These are phyloP conservation scores for Pipistrellus kuhlii DNA, from an alignment of 2,797 vertebrate species.

Conservation along the genomic window DNA sequence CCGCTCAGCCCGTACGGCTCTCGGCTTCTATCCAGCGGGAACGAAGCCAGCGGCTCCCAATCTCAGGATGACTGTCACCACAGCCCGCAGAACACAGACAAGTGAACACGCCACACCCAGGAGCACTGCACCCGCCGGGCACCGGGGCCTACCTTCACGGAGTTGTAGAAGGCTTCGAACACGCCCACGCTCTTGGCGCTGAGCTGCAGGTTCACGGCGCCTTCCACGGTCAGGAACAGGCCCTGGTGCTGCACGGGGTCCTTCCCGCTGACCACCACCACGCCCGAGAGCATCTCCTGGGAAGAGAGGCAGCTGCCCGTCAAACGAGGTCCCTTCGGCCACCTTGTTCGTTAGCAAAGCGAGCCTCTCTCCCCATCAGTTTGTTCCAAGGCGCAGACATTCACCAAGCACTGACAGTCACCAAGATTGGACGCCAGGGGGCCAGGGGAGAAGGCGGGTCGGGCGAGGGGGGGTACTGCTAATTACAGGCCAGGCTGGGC, in stretches of 20 bases:
- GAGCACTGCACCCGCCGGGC: neutral
- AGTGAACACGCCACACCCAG: neutral
- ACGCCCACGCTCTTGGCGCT: constrained; percentile 98
- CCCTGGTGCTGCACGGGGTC: constrained; percentile 96
- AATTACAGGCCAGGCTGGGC: neutral
- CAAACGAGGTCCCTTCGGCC: fast-evolving
- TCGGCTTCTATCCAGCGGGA: neutral
- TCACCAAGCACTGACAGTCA: too few species aligned
- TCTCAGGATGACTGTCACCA: neutral
- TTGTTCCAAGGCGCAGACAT: neutral
- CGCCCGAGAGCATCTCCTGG: constrained; percentile 94
- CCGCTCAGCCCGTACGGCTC: neutral
- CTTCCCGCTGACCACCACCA: constrained; percentile 93
- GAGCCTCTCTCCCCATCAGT: neutral
- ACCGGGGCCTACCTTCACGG: constrained; percentile 93
- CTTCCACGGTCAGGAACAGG: constrained; percentile 95
- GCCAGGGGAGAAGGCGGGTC: neutral
- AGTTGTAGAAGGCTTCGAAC: constrained; percentile 99
- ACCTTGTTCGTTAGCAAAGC: neutral
- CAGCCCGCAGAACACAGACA: fast-evolving
- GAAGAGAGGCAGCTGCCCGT: constrained; percentile 25
- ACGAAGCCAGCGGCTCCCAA: neutral
- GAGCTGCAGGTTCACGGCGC: constrained; percentile 96
- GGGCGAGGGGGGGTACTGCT: neutral
- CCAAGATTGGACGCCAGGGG: neutral